A percentile compares a stretch with the other conserved stretches of the same genome.
Conservation (phyloP, 1,140 invertebrate species). For the Diploscapter pachys region DNA sequence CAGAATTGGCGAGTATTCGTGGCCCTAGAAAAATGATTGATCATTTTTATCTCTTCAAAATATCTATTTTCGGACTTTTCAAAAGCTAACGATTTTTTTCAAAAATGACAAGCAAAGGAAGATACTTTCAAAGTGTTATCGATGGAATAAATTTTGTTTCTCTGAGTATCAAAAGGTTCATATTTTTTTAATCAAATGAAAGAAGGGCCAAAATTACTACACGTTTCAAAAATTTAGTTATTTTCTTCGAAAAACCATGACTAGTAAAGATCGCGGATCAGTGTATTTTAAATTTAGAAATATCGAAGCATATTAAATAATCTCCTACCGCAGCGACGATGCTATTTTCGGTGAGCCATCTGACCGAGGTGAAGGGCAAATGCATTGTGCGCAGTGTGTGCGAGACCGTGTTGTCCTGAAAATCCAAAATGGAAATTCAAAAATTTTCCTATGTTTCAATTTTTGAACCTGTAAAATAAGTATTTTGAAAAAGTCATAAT, state of each 20-base stretch:
- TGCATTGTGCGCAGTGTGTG: slow-evolving; percentile 63
- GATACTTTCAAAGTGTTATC: no score
- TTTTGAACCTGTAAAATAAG: no score
- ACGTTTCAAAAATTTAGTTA: not conserved
- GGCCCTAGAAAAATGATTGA: slow-evolving; percentile 68
- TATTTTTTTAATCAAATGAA: not conserved
- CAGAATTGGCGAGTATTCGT: slow-evolving; percentile 89
- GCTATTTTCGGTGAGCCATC: slow-evolving; percentile 81
- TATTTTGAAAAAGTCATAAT: not conserved
- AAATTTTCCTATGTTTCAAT: no score
- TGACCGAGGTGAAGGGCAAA: slow-evolving; percentile 85
- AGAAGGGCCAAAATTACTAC: not conserved
- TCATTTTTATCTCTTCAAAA: slow-evolving; percentile 8
- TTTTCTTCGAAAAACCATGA: not conserved
- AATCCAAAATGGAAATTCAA: not conserved
- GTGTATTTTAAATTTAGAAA: not conserved
- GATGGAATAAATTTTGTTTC: no score
- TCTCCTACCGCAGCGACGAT: slow-evolving; percentile 77
- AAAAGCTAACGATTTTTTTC: slow-evolving; percentile 7
- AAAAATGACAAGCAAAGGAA: slow-evolving; percentile 38
- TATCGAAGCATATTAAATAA: not conserved
- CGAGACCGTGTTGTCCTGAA: slow-evolving; percentile 21
- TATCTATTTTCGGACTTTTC: not conserved
- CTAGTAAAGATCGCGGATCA: not conserved
- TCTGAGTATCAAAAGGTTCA: not conserved